Conservation (phyloP, 2,797 vertebrate genomes). For the Sciurus carolinensis region DNA sequence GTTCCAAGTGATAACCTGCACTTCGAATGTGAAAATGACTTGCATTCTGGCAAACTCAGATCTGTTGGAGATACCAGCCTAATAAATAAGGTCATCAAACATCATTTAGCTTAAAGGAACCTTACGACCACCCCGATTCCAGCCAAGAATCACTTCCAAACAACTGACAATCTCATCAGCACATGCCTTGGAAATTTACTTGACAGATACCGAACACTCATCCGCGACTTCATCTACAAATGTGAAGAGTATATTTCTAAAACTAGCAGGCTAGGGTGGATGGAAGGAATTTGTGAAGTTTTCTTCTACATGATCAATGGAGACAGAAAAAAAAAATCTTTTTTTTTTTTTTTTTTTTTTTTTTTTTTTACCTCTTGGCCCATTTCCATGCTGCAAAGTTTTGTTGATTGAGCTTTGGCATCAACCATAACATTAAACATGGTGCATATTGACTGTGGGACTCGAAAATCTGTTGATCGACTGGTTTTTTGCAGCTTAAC, state of each 20-base stretch:
- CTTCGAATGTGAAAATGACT: slow-evolving; percentile 53
- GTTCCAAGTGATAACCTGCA: slow-evolving; percentile 77
- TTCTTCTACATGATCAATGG: slow-evolving; percentile 84
- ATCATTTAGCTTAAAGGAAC: slow-evolving; percentile 84
- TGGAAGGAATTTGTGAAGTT: slow-evolving; percentile 83
- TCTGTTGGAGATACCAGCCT: slow-evolving; percentile 84
- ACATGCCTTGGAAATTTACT: slow-evolving; percentile 81
- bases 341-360: slow-evolving; percentile 7
- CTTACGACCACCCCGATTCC: slow-evolving; percentile 75
- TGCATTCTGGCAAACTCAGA: slow-evolving; percentile 52
- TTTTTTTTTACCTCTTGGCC: slow-evolving; percentile 96
- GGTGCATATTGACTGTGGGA: slow-evolving; percentile 99
- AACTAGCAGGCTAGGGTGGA: slow-evolving; percentile 84
- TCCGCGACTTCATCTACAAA: slow-evolving; percentile 84
- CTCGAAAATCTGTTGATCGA: slow-evolving; percentile 99
- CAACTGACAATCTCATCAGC: slow-evolving; percentile 77
- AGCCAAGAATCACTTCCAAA: slow-evolving; percentile 84
- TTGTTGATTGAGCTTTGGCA: slow-evolving; percentile 99
- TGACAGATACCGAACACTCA: slow-evolving; percentile 84
- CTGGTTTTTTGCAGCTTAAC: slow-evolving; percentile 99
- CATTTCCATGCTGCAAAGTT: slow-evolving; percentile 99
- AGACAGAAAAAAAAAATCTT: slow-evolving; percentile 74
- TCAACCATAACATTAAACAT: slow-evolving; percentile 99
- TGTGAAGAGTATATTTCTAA: slow-evolving; percentile 82
- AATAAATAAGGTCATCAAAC: slow-evolving; percentile 79